Conservation (phyloP, 2,888 invertebrate species). For the Phrixothrix hirtus region DNA sequence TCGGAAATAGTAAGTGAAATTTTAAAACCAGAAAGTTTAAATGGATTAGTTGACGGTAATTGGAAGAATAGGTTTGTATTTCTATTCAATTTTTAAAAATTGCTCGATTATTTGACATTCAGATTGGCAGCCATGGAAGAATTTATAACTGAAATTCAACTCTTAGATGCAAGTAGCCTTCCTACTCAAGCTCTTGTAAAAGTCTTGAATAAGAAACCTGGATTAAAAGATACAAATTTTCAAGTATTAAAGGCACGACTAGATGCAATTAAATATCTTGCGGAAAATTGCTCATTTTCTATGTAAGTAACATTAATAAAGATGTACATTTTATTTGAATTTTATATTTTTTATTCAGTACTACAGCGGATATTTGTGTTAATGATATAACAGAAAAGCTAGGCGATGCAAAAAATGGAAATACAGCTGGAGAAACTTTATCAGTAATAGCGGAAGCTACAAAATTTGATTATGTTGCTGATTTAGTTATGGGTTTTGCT, state of each 20-base stretch:
- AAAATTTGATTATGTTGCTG: constrained; percentile 73
- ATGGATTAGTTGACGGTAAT: constrained; percentile 74
- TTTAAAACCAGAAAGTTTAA: constrained; percentile 64
- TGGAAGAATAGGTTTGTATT: constrained; percentile 72
- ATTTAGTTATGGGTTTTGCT: constrained; percentile 72
- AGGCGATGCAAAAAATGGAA: constrained; percentile 79
- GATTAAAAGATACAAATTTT: constrained; percentile 87
- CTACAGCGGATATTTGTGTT: constrained; percentile 74
- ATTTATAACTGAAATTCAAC: constrained; percentile 65
- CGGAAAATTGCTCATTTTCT: constrained; percentile 74
- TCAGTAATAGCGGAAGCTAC: constrained; percentile 78
- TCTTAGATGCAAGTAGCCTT: constrained; percentile 65
- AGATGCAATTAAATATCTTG: constrained; percentile 77
- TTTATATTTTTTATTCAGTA: constrained; percentile 55
- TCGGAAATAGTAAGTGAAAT: constrained; percentile 62
- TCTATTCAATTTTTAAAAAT: not conserved
- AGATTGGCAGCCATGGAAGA: constrained; percentile 76
- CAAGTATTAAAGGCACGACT: constrained; percentile 84
- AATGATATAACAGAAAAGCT: constrained; percentile 83
- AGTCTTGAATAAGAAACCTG: constrained; percentile 79
- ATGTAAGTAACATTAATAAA: constrained; percentile 56
- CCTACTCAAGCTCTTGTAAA: constrained; percentile 77
- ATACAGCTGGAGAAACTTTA: constrained; percentile 70
- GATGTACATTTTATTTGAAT: not conserved
- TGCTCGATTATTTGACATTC: too few relatives aligned